Base-by-base conservation (phyloP, 2,113 vertebrate genomes). In the Arvicanthis niloticus region DNA sequence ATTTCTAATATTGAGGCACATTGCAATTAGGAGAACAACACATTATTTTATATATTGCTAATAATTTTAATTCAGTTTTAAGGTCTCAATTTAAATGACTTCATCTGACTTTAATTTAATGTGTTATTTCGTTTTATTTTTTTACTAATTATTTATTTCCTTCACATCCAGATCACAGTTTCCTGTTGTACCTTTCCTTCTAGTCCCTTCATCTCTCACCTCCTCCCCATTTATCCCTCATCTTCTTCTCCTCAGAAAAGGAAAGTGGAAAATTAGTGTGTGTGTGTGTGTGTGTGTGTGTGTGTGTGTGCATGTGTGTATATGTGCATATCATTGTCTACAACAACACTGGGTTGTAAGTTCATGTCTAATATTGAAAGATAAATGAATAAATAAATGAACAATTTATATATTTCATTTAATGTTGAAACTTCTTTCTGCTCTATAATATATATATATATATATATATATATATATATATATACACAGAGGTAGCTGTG, bases 51-150 rank as follows among this genome's bases (percentile, higher is more conserved):
- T 56, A 40, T 67, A 75, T 73, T 34, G 58, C 56, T 86, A 85
- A 81, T 95, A 92, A 76, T 13, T 88, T 72, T 80, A 92, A 92
- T 76, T 17, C 29, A 89, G 40, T 45, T 3, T 84, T 92, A 76
- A 86, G 85, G 12, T 70, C 0, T 7, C 51, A 19, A 29, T 40
- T 45, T 78, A 91, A 78, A 42, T 9, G 76, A 15, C 76, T 34
- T 73, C 17, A 4, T 96, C 77, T 96, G 67, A 91, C 13, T 19
- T 92, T 37, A 53, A 62, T 75, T 68, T 31, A 68, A 68, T 68
- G 31, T 34, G 29, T 34, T 68, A 34, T 5, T 68, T 68, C 21
- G 22, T 60, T 60, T 60, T 34, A 68, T 29, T 15, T 34, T 31
- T 76, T n/a, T 87, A 73, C 62, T 87, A 82, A 19, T 91, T 34